These are phyloP conservation scores for Colostygia pectinataria DNA, from an alignment of 2,888 invertebrate species.

Conservation along the genomic window DNA sequence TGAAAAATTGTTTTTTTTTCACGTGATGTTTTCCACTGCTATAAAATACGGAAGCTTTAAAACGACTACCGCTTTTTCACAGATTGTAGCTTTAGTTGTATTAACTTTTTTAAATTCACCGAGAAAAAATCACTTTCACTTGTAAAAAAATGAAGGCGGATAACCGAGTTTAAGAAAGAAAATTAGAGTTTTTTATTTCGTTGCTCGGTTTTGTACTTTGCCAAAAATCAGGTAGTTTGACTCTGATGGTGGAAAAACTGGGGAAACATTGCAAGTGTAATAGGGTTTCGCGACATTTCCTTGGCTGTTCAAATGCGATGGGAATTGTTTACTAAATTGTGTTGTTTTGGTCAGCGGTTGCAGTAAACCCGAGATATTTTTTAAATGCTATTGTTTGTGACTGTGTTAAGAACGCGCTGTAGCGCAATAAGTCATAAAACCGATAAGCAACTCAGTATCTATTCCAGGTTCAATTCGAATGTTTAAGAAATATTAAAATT, in stretches of 20 bases:
- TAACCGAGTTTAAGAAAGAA: slow-evolving; percentile 42
- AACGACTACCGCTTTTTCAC: neutral
- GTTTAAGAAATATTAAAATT: too few relatives aligned
- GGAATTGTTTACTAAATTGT: slow-evolving; percentile 10
- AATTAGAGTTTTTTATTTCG: slow-evolving; percentile 41
- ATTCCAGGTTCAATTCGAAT: too few relatives aligned
- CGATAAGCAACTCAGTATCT: too few relatives aligned
- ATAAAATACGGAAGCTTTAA: neutral
- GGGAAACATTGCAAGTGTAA: slow-evolving; percentile 15
- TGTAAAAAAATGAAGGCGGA: slow-evolving; percentile 31
- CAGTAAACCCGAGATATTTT: too few relatives aligned
- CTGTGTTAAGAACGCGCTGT: too few relatives aligned
- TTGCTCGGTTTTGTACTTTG: slow-evolving; percentile 24
- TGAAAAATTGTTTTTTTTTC: too few relatives aligned
- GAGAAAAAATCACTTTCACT: slow-evolving; percentile 38
- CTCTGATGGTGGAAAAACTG: slow-evolving; percentile 13
- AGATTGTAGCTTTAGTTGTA: slow-evolving; percentile 19
- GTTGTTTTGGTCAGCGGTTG: neutral
- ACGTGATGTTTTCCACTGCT: too few relatives aligned
- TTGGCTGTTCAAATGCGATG: slow-evolving; percentile 11
- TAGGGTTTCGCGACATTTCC: slow-evolving; percentile 11
- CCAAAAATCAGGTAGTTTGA: slow-evolving; percentile 20
- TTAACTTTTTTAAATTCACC: slow-evolving; percentile 44
- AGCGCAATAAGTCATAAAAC: too few relatives aligned
- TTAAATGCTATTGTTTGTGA: too few relatives aligned